Evolutionary conservation across 1,140 invertebrate species (phyloP).

Genomic region (Cataglyphis hispanica): DNA sequence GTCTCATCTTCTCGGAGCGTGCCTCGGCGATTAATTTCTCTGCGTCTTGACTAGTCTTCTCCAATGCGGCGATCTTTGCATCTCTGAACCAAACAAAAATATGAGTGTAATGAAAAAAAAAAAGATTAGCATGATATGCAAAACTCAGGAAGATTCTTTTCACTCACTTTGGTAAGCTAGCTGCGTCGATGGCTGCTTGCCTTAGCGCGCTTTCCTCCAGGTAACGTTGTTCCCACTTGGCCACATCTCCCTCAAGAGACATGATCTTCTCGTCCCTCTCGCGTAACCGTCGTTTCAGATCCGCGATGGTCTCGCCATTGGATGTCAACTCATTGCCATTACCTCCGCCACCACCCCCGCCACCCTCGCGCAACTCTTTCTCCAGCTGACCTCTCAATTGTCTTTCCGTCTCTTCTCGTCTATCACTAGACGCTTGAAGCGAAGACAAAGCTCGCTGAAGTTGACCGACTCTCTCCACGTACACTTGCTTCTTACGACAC

Average conservation of each 20-base stretch:
- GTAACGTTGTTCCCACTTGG: slow-evolving; percentile 96
- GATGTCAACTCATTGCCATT: slow-evolving; percentile 78
- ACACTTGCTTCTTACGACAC: slow-evolving; percentile 94
- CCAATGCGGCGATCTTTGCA: slow-evolving; percentile 94
- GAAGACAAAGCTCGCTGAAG: slow-evolving; percentile 94
- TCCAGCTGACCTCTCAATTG: slow-evolving; percentile 93
- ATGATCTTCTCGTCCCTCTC: slow-evolving; percentile 94
- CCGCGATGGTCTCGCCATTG: slow-evolving; percentile 88
- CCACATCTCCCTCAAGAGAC: slow-evolving; percentile 92
- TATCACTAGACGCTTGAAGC: slow-evolving; percentile 93
- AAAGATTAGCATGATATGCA: neutral
- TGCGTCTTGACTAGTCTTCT: slow-evolving; percentile 94
- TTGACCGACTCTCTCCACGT: slow-evolving; percentile 94
- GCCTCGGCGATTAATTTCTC: slow-evolving; percentile 95
- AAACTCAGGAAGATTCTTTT: neutral
- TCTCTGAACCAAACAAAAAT: slow-evolving; percentile 87
- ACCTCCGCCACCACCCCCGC: slow-evolving; percentile 86
- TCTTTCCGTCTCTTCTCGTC: slow-evolving; percentile 94
- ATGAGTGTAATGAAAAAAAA: neutral
- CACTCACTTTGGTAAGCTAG: slow-evolving; percentile 93
- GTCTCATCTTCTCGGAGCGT: slow-evolving; percentile 93
- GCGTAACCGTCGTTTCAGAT: slow-evolving; percentile 90
- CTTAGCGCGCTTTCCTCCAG: slow-evolving; percentile 94
- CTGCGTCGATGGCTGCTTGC: slow-evolving; percentile 94
- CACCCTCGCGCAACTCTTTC: slow-evolving; percentile 91